These are phyloP conservation scores for Rallus crepitans DNA, from an alignment of 2,797 vertebrate genomes.

Conservation along the genomic window DNA sequence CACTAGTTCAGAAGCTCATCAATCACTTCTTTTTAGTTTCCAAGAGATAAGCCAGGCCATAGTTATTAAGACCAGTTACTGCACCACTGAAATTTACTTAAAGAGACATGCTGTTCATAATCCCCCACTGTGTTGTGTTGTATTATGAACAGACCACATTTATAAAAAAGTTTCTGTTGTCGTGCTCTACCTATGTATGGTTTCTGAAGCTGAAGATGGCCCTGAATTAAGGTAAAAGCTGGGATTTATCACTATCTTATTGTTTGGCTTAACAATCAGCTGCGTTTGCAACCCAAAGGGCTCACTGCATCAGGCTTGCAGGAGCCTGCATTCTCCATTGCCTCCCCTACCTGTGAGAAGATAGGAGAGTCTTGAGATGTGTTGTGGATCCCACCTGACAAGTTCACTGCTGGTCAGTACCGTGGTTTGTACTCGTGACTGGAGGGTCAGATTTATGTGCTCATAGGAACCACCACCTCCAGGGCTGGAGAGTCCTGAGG, in stretches of 20 bases:
- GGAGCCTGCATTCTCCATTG: neutral
- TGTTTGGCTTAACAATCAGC: neutral
- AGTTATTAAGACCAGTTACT: neutral
- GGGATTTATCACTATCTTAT: neutral
- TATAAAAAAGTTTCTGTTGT: neutral
- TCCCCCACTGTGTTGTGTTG: neutral
- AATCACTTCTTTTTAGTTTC: conserved; percentile 52
- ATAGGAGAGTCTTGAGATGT: neutral
- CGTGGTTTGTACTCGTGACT: fast-evolving
- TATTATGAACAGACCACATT: neutral
- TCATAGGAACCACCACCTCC: fast-evolving
- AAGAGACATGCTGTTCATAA: neutral
- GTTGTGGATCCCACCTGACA: neutral
- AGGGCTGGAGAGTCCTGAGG: neutral
- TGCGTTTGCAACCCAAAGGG: neutral
- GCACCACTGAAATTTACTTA: neutral
- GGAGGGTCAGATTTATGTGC: neutral
- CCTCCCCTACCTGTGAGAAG: neutral
- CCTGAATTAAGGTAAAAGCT: neutral
- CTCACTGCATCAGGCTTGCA: neutral
- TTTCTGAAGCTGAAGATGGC: neutral
- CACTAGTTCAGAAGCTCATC: conserved; percentile 50
- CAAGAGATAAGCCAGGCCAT: conserved; percentile 52
- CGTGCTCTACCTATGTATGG: neutral
- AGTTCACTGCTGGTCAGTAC: neutral